These are phyloP conservation scores for Hypselothyrea guttata DNA, from an alignment of 2,888 invertebrate genomes.

Conservation along the genomic window DNA sequence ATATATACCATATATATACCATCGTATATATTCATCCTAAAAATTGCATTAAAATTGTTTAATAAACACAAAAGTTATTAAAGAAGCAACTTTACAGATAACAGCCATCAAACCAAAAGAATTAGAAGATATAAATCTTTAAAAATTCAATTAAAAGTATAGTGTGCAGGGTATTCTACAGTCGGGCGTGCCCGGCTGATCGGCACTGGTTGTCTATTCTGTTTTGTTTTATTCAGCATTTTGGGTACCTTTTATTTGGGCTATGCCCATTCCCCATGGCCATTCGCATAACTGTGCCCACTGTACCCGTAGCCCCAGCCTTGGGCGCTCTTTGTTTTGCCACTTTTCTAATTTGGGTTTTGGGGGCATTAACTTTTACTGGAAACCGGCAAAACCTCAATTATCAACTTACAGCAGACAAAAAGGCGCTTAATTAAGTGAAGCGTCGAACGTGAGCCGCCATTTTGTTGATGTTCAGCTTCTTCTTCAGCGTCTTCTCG, in stretches of 20 bases:
- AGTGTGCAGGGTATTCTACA: too few relatives aligned
- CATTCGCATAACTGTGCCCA: too few relatives aligned
- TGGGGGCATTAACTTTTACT: conserved; percentile 65
- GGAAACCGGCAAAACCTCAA: conserved; percentile 68
- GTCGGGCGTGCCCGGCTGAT: too few relatives aligned
- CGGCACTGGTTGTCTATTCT: not conserved
- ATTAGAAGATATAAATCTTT: too few relatives aligned
- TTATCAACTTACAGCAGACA: conserved; percentile 74
- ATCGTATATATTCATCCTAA: too few relatives aligned
- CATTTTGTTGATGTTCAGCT: conserved; percentile 40
- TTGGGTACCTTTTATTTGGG: not conserved
- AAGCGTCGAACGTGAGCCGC: conserved; percentile 65
- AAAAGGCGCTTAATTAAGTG: conserved; percentile 74
- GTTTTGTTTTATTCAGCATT: conserved; percentile 8
- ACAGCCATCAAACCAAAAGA: too few relatives aligned
- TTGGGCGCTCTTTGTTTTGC: conserved; percentile 50
- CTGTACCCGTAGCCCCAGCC: too few relatives aligned
- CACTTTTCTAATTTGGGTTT: conserved; percentile 55
- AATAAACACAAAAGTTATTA: too few relatives aligned
- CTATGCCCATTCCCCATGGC: not conserved
- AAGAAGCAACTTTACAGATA: too few relatives aligned
- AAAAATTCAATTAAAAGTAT: too few relatives aligned
- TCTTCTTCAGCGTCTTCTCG: not conserved
- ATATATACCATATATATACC: too few relatives aligned
- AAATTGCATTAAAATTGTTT: too few relatives aligned